phyloP scores from a whole-genome alignment of 2,888 invertebrate species.

The Encarsia formosa region DNA sequence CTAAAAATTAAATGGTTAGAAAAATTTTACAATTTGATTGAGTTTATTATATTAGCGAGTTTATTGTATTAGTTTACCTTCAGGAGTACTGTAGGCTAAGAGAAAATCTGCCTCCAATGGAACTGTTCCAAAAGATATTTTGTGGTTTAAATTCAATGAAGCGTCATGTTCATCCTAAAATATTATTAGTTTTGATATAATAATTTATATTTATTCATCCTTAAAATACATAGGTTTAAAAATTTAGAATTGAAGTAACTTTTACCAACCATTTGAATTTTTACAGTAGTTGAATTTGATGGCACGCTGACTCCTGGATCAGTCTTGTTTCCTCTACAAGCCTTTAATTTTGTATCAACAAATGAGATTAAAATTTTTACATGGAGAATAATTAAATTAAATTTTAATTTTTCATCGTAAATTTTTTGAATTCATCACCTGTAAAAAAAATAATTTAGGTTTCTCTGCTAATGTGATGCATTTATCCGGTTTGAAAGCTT shows the following conservation, averaged over 20 bases:
- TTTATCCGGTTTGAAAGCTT: constrained; percentile 55
- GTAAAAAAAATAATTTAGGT: constrained; percentile 62
- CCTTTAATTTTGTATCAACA: too few species aligned
- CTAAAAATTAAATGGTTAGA: too few species aligned
- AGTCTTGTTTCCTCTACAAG: constrained; percentile 53
- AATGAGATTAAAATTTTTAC: too few species aligned
- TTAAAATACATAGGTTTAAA: too few species aligned
- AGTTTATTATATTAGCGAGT: too few species aligned
- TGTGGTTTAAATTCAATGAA: too few species aligned
- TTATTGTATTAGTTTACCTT: constrained; percentile 48
- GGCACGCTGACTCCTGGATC: constrained; percentile 49
- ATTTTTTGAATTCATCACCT: constrained; percentile 47
- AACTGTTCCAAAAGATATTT: constrained; percentile 48
- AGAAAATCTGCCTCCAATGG: constrained; percentile 60
- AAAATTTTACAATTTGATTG: too few species aligned
- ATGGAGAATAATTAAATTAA: too few species aligned
- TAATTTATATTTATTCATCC: constrained; percentile 44
- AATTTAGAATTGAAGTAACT: too few species aligned
- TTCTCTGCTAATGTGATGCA: constrained; percentile 58
- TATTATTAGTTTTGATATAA: constrained; percentile 40
- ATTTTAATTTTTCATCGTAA: not conserved
- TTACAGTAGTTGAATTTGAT: not conserved
- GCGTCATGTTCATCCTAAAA: too few species aligned
- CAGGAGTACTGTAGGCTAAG: constrained; percentile 56
- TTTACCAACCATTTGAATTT: too few species aligned